Conservation (phyloP, 2,888 invertebrate species). For the Callyntrura sp. region DNA sequence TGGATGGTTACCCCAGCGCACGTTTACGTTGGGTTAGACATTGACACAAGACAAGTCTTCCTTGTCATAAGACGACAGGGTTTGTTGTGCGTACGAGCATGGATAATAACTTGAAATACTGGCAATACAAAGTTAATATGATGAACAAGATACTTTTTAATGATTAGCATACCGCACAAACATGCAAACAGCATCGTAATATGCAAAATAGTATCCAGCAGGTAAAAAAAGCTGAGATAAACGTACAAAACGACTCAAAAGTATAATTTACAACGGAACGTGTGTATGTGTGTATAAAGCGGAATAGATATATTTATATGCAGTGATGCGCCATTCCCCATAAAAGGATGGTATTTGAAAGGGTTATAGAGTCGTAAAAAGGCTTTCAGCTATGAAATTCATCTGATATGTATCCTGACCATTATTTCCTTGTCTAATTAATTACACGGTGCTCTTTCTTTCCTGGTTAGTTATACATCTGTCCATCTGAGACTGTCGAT, state of each 20-base stretch:
- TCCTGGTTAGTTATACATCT: slow-evolving; percentile 68
- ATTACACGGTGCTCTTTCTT: slow-evolving; percentile 73
- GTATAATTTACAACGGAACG: background rate
- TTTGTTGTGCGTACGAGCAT: slow-evolving; percentile 38
- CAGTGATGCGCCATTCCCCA: slow-evolving; percentile 35
- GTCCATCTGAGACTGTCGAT: slow-evolving; percentile 41
- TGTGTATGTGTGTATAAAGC: background rate
- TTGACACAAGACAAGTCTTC: slow-evolving; percentile 21
- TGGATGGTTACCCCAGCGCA: background rate
- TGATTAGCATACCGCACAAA: slow-evolving; percentile 40
- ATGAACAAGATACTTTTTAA: slow-evolving; percentile 24
- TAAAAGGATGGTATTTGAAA: slow-evolving; percentile 61
- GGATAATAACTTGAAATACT: slow-evolving; percentile 14
- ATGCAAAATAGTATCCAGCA: slow-evolving; percentile 62
- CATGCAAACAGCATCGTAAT: slow-evolving; percentile 7
- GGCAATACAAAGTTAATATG: background rate
- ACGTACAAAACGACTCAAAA: slow-evolving; percentile 19
- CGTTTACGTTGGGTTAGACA: background rate
- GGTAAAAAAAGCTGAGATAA: slow-evolving; percentile 19
- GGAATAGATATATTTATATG: background rate
- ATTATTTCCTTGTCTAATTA: slow-evolving; percentile 78
- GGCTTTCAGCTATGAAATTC: slow-evolving; percentile 59
- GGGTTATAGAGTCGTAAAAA: slow-evolving; percentile 61
- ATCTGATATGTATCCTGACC: slow-evolving; percentile 60
- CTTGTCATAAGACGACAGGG: background rate